Evolutionary conservation across 2,888 invertebrate genomes (phyloP).

Genomic region (Ornithoptera alexandrae): DNA sequence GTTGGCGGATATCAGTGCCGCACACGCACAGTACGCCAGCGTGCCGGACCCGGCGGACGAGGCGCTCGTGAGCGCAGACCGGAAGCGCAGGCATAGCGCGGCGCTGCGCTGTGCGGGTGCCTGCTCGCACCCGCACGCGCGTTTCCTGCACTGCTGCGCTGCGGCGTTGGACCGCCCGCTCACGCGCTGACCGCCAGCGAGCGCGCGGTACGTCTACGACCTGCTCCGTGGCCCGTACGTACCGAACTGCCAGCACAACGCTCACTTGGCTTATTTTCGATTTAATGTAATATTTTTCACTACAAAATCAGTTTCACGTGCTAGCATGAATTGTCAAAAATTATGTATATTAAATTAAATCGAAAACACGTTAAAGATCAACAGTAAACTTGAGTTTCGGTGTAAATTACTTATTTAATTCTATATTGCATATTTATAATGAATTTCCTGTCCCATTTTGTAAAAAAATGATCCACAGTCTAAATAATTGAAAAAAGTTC

Average conservation of each 20-base stretch:
- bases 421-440: no score
- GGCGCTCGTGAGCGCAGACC: conserved; percentile 57
- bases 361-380: neutral
- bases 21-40: conserved; percentile 73
- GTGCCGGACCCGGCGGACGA: conserved; percentile 43
- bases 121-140: conserved; percentile 67
- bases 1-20: conserved; percentile 79
- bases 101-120: conserved; percentile 52
- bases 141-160: conserved; percentile 75
- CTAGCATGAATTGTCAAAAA: no score
- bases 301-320: neutral
- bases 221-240: conserved; percentile 2
- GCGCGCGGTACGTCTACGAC: conserved; percentile 5
- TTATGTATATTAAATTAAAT: neutral
- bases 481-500: no score
- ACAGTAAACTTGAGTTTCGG: no score
- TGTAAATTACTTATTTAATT: no score
- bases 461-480: no score
- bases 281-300: conserved; percentile 5
- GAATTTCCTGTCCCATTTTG: no score
- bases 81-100: conserved; percentile 80
- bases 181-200: conserved; percentile 58
- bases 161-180: conserved; percentile 66
- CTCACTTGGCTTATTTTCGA: neutral
- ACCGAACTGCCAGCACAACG: neutral